Percentiles rank a stretch among this genome's conserved stretches.
These are phyloP conservation scores for Drosophila bipectinata DNA, from an alignment of 1,140 invertebrate species.

Conservation along the genomic window DNA sequence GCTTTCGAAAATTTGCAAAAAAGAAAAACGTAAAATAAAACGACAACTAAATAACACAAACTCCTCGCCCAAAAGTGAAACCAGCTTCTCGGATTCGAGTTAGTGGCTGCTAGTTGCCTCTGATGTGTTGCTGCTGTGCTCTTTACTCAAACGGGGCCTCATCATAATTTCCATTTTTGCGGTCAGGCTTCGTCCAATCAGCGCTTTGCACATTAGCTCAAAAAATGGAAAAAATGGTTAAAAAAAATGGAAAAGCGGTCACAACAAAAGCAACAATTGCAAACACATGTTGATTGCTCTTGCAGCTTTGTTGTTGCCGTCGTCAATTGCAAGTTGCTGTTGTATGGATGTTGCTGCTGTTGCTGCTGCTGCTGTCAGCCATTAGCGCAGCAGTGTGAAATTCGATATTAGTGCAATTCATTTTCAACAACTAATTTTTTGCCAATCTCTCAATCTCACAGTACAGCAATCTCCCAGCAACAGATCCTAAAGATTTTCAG, in stretches of 20 bases:
- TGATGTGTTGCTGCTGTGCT: slow-evolving; percentile 64
- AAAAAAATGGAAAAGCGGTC: slow-evolving; percentile 25
- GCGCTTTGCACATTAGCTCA: slow-evolving; percentile 78
- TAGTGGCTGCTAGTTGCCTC: slow-evolving; percentile 31
- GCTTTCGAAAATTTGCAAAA: slow-evolving; percentile 48
- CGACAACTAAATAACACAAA: slow-evolving; percentile 52
- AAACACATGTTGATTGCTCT: slow-evolving; percentile 76
- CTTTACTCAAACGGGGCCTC: slow-evolving; percentile 78
- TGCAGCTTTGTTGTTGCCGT: slow-evolving; percentile 68
- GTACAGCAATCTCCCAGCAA: slow-evolving; percentile 8
- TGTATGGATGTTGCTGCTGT: slow-evolving; percentile 38
- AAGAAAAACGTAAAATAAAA: slow-evolving; percentile 40
- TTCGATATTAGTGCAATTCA: slow-evolving; percentile 82
- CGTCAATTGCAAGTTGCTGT: slow-evolving; percentile 53
- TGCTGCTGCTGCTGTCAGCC: slow-evolving; percentile 56
- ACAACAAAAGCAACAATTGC: slow-evolving; percentile 42
- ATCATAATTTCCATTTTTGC: slow-evolving; percentile 82
- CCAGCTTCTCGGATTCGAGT: slow-evolving; percentile 57
- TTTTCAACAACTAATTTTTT: slow-evolving; percentile 80
- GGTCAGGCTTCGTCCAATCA: slow-evolving; percentile 80
- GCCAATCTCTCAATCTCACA: slow-evolving; percentile 55
- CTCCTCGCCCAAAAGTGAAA: slow-evolving; percentile 76
- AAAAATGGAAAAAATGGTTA: slow-evolving; percentile 32
- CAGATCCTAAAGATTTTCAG: slow-evolving; percentile 29
- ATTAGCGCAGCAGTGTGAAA: slow-evolving; percentile 79